Evolutionary conservation across 2,113 vertebrate species (phyloP).

Genomic region (Notarius lentiginosus): DNA sequence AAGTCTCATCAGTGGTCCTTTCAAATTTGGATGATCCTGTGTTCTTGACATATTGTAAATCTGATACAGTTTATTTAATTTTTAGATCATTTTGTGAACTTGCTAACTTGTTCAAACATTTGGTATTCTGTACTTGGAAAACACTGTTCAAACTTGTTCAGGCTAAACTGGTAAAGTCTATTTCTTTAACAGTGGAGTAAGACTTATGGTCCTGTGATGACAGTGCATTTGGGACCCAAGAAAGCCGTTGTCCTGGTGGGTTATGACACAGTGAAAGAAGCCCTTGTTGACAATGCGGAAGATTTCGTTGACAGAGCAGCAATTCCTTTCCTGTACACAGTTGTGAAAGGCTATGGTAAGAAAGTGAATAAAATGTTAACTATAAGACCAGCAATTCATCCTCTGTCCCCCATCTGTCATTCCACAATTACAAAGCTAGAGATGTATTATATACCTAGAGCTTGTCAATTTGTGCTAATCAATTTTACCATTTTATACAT

Average conservation of each 20-base stretch:
- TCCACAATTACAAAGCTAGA: neutral
- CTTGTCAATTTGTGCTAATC: neutral
- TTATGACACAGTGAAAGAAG: slow-evolving; percentile 70
- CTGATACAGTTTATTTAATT: neutral
- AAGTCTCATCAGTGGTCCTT: neutral
- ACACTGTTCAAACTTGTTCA: neutral
- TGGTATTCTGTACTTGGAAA: neutral
- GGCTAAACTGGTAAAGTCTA: neutral
- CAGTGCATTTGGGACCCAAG: slow-evolving; percentile 66
- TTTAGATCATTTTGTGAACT: neutral
- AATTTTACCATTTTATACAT: neutral
- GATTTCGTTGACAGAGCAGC: slow-evolving; percentile 69
- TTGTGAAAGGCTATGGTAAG: slow-evolving; percentile 63
- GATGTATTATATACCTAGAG: neutral
- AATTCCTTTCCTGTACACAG: slow-evolving; percentile 52
- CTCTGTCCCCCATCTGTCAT: neutral
- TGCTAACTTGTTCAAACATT: neutral
- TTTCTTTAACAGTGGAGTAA: slow-evolving; percentile 60
- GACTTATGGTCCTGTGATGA: slow-evolving; percentile 67
- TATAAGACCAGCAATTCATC: neutral
- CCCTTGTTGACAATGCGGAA: slow-evolving; percentile 69
- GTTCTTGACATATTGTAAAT: neutral
- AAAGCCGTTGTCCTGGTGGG: slow-evolving; percentile 66
- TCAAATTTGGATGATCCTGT: neutral
- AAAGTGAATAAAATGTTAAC: neutral